These are phyloP conservation scores for Malurus leucopterus DNA, from an alignment of 2,797 vertebrate genomes.

Conservation along the genomic window DNA sequence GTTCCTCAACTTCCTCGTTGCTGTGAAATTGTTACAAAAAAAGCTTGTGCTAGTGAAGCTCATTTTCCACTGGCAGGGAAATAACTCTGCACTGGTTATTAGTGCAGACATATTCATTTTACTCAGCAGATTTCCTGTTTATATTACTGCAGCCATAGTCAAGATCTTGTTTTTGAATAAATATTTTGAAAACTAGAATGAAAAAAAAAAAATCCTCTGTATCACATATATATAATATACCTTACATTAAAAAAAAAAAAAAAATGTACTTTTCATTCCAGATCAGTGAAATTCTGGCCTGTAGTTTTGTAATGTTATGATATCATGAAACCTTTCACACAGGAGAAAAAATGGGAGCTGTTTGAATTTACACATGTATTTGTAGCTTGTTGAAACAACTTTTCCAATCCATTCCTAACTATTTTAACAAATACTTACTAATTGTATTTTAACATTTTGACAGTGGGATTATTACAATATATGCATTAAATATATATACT, in stretches of 20 bases:
- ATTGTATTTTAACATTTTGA: background rate
- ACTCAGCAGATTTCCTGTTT: background rate
- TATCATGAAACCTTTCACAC: background rate
- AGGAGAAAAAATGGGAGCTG: background rate
- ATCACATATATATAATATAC: background rate
- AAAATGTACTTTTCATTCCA: background rate
- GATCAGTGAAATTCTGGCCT: background rate
- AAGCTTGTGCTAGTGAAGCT: background rate
- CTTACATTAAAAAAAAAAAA: background rate
- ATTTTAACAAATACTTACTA: background rate
- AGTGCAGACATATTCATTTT: background rate
- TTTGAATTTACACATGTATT: accelerated
- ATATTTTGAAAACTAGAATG: background rate
- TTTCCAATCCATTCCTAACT: background rate
- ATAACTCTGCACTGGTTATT: background rate
- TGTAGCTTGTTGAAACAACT: background rate
- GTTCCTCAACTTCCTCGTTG: background rate
- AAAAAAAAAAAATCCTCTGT: background rate
- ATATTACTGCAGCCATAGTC: background rate
- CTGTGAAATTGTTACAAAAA: background rate
- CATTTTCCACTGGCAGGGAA: background rate
- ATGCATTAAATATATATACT: background rate
- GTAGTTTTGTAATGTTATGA: background rate
- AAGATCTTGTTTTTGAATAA: background rate
- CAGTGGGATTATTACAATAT: background rate